A percentile compares a stretch with the other conserved stretches of the same genome.
Evolutionary conservation across 2,113 vertebrate species (phyloP).

Genomic region (Dinomys branickii): DNA sequence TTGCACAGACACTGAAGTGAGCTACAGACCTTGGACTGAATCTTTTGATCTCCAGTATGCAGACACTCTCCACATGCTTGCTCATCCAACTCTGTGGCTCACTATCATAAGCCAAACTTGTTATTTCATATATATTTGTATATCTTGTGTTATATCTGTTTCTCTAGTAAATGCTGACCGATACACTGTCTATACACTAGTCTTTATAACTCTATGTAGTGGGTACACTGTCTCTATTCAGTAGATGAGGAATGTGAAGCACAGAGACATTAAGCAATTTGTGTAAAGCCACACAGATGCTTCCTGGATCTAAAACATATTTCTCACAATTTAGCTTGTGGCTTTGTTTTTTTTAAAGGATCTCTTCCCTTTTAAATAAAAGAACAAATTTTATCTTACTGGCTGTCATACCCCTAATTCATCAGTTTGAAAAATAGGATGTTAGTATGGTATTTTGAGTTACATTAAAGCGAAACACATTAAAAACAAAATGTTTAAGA

Average conservation of each 20-base stretch:
- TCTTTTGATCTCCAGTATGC: too few species aligned
- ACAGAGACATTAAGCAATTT: background rate
- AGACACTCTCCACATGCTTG: too few species aligned
- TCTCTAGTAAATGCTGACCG: too few species aligned
- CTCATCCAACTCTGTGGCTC: too few species aligned
- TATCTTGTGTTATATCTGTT: too few species aligned
- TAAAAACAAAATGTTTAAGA: slow-evolving; percentile 55
- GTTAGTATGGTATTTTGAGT: background rate
- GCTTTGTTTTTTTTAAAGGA: background rate
- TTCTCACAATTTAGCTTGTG: background rate
- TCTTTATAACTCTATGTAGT: background rate
- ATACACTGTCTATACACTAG: background rate
- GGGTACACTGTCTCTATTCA: background rate
- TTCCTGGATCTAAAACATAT: background rate
- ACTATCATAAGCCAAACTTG: too few species aligned
- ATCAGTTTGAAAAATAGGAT: slow-evolving; percentile 45
- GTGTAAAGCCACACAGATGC: background rate
- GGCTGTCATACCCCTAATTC: background rate
- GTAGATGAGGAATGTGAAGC: background rate
- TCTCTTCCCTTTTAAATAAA: slow-evolving; percentile 17
- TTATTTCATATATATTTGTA: too few species aligned
- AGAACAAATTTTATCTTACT: slow-evolving; percentile 34
- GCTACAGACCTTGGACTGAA: too few species aligned
- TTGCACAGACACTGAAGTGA: too few species aligned
- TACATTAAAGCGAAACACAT: slow-evolving; percentile 30